Conservation (phyloP, 2,888 invertebrate species). For the Lissonota sp. region DNA sequence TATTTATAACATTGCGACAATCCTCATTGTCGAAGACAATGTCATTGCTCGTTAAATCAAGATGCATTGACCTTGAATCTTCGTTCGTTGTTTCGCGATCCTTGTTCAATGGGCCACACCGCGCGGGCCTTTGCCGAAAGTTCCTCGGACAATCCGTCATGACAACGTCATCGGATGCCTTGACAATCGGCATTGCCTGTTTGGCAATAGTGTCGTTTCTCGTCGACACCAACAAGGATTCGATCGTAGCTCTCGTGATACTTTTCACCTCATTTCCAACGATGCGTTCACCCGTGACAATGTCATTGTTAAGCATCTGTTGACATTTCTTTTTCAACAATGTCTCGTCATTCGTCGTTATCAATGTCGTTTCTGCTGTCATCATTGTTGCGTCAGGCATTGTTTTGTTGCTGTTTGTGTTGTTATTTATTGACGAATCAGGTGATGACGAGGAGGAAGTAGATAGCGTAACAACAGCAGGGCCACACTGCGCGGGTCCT, state of each 20-base stretch:
- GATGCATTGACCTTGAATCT: conserved; percentile 4
- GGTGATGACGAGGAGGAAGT: too few relatives aligned
- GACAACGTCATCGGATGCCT: conserved; percentile 72
- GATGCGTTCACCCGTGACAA: conserved; percentile 25
- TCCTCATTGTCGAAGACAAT: conserved; percentile 19
- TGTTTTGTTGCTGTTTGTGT: neutral
- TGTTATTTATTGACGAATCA: too few relatives aligned
- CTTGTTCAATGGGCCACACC: conserved; percentile 75
- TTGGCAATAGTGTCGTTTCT: conserved; percentile 46
- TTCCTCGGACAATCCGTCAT: conserved; percentile 59
- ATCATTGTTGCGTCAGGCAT: conserved; percentile 29
- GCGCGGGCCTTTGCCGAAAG: conserved; percentile 80
- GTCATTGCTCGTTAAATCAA: neutral
- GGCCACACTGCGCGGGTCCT: conserved; percentile 84
- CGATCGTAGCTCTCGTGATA: neutral
- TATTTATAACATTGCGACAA: conserved; percentile 30
- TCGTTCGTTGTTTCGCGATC: conserved; percentile 11
- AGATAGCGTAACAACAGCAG: conserved; percentile 69
- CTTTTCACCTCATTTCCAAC: conserved; percentile 7
- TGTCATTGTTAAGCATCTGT: conserved; percentile 58
- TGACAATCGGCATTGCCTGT: conserved; percentile 49
- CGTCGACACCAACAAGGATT: conserved; percentile 10
- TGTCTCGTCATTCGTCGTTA: too few relatives aligned
- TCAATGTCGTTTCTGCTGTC: conserved; percentile 46
- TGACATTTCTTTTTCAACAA: conserved; percentile 58